These are phyloP conservation scores for Drosophila sordidula DNA, from an alignment of 2,888 invertebrate genomes.

Conservation along the genomic window DNA sequence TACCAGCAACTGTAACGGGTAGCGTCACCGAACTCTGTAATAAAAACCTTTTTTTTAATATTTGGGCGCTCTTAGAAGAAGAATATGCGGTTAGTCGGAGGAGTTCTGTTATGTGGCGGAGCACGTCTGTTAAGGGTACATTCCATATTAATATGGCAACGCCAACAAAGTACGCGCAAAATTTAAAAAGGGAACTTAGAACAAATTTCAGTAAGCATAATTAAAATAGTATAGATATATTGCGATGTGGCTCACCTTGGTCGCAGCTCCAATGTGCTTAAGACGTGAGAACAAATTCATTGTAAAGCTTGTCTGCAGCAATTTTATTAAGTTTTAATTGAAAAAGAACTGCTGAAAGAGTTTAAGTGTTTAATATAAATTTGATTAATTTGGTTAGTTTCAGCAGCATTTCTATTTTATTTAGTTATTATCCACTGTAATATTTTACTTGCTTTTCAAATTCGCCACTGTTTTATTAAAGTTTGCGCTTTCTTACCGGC, in stretches of 20 bases:
- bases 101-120: constrained; percentile 10
- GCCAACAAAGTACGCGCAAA: constrained; percentile 12
- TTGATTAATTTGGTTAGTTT: background rate
- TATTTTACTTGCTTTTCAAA: background rate
- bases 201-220: background rate
- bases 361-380: background rate
- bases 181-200: background rate
- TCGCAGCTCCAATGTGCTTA: constrained; percentile 48
- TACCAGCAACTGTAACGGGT: constrained; percentile 52
- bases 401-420: too few species aligned
- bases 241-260: constrained; percentile 48
- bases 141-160: constrained; percentile 27
- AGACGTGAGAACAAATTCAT: constrained; percentile 67
- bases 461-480: background rate
- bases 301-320: background rate
- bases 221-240: background rate
- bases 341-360: too few species aligned
- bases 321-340: background rate
- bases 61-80: background rate
- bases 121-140: constrained; percentile 1
- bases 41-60: background rate
- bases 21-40: constrained; percentile 63
- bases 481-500: constrained; percentile 2
- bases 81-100: constrained; percentile 1
- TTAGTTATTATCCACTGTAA: too few species aligned